These are phyloP conservation scores for Pyrgilauda ruficollis DNA, from an alignment of 2,113 vertebrate species.

Conservation along the genomic window DNA sequence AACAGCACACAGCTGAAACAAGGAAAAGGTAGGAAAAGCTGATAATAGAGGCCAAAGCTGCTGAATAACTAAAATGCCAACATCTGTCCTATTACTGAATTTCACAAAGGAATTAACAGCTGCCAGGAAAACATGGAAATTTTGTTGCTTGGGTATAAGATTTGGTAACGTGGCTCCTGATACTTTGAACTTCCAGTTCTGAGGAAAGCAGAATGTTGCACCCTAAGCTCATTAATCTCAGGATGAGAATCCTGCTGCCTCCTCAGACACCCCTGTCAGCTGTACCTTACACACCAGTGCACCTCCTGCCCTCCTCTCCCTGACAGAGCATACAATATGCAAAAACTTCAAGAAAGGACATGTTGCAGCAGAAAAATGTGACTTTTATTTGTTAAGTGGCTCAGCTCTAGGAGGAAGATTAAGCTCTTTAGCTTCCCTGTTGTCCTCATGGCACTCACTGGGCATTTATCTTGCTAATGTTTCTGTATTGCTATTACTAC, in stretches of 20 bases:
- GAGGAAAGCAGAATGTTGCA: neutral
- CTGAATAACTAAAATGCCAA: neutral
- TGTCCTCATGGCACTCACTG: neutral
- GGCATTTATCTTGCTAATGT: neutral
- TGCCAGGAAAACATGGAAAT: neutral
- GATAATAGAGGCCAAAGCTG: neutral
- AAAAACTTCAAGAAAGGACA: neutral
- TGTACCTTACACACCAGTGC: neutral
- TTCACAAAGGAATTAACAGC: neutral
- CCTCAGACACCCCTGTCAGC: neutral
- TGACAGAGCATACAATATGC: neutral
- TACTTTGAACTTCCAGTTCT: neutral
- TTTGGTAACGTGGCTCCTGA: rapidly evolving
- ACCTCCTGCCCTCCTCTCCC: neutral
- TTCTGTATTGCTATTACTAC: neutral
- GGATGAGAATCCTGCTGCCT: neutral
- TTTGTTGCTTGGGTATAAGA: neutral
- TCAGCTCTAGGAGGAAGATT: neutral
- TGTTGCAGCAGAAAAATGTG: neutral
- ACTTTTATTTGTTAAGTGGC: neutral
- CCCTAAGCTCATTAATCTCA: neutral
- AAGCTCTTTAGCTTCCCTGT: neutral
- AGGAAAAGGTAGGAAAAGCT: rapidly evolving
- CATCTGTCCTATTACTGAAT: neutral
- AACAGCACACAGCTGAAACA: neutral